Percentiles rank a stretch among this genome's conserved stretches.
Conservation (phyloP, 1,140 invertebrate species). For the Aphelenchoides fujianensis region DNA sequence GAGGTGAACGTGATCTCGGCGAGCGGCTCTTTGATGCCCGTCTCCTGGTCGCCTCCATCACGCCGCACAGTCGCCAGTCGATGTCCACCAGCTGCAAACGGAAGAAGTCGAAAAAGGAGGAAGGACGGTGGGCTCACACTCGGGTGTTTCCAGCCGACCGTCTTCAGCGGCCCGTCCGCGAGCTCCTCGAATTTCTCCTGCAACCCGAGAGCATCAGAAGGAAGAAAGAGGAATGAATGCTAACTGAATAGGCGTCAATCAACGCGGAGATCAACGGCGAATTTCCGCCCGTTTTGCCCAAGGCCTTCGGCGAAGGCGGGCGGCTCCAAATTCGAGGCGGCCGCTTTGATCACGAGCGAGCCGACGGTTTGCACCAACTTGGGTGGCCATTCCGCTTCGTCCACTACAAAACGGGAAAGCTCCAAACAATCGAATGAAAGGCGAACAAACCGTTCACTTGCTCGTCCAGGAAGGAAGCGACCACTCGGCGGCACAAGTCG, state of each 20-base stretch:
- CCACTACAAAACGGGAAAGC: background rate
- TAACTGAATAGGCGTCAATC: background rate
- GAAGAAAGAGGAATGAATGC: too few relatives aligned
- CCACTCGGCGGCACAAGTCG: background rate
- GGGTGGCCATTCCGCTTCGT: background rate
- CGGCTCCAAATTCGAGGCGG: background rate
- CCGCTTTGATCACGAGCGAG: background rate
- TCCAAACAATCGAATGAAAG: background rate
- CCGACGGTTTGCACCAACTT: background rate
- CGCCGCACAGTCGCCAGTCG: slow-evolving; percentile 20
- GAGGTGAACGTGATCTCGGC: slow-evolving; percentile 25
- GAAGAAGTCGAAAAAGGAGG: too few relatives aligned
- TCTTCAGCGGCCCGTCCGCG: slow-evolving; percentile 17
- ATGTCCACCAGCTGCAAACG: slow-evolving; percentile 19
- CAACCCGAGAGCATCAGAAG: too few relatives aligned
- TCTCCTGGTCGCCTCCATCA: slow-evolving; percentile 25
- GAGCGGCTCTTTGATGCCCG: slow-evolving; percentile 24
- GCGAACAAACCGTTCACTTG: background rate
- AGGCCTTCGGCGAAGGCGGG: background rate
- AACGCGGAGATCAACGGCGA: background rate
- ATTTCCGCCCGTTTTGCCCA: background rate
- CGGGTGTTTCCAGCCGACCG: slow-evolving; percentile 16
- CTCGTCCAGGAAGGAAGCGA: slow-evolving; percentile 7
- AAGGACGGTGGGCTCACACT: too few relatives aligned
- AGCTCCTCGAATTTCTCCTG: background rate